Evolutionary conservation across 2,797 vertebrate species (phyloP).

Genomic region (Vireo griseus): DNA sequence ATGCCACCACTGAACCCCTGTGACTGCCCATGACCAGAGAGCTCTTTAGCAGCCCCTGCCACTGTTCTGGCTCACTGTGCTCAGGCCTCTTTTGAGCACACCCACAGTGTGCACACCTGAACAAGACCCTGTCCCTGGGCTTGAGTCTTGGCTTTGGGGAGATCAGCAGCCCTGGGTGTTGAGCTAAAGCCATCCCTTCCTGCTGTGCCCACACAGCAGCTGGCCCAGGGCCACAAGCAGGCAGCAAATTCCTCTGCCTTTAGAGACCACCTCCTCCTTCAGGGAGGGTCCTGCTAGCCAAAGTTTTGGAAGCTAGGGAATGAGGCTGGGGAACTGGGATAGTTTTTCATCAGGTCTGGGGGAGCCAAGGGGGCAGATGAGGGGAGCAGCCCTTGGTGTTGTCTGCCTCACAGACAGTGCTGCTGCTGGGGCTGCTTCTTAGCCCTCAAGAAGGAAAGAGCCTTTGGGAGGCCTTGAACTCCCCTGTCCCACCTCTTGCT

Average conservation of each 20-base stretch:
- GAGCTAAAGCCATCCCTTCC: neutral
- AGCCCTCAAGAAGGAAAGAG: neutral
- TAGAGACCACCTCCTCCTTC: neutral
- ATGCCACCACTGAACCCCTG: neutral
- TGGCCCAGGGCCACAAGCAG: neutral
- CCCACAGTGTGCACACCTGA: neutral
- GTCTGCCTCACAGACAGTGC: neutral
- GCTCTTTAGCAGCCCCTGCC: neutral
- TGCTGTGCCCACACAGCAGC: neutral
- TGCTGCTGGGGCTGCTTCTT: neutral
- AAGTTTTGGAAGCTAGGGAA: neutral
- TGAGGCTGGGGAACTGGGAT: neutral
- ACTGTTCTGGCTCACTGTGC: neutral
- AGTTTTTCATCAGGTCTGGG: neutral
- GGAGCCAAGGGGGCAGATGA: neutral
- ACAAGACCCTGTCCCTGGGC: neutral
- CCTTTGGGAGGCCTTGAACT: neutral
- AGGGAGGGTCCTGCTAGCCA: neutral
- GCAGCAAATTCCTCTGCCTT: neutral
- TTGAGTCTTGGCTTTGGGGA: neutral
- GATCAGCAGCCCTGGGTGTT: neutral
- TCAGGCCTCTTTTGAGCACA: neutral
- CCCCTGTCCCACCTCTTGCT: neutral
- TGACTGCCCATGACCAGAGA: too few relatives aligned
- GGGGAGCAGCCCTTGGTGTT: neutral